Evolutionary conservation across 92 coral and sea anemone genomes (phyloP), one percentile per base, ranked within the genome.

Genomic region (Plumapathes pennacea): DNA sequence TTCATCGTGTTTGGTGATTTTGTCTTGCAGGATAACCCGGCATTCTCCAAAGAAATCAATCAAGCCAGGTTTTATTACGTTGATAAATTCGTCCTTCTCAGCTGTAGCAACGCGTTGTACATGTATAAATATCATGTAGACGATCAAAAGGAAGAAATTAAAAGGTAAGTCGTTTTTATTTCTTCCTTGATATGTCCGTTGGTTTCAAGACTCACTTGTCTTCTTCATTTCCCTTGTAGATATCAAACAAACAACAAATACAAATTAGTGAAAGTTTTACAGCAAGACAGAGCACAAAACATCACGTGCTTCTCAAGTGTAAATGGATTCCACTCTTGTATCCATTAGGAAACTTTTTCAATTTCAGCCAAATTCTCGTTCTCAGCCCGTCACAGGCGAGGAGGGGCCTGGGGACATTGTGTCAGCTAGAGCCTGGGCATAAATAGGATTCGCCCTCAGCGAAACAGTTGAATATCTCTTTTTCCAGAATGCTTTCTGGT

Each of bases 241-340:
- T 92, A 92, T 39, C 85, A 72, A 56, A 67, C 84, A 32, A 81
- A 80, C 80, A 92, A 85, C 71, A 85, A 57, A 43, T 92, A 88
- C 86, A 88, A 88, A 50, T 47, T 92, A 7, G 98, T 88, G 19
- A 88, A 78, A 63, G 61, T 70, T 3, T 64, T 88, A 11, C 74
- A 71, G 11, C 94, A 80, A 40, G 91, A 88, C 24, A 87, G 75
- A 52, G 96, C 98, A 1, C 96, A 92, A 25, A 69, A 72, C 18
- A 82, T 88, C 29, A 82, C 96, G 4, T 77, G 88, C 56, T 92
- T 92, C 64, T 65, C 98, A 4, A 83, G 89, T 37, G 85, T 84
- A 18, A 92, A 92, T 50, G 82, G 85, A 22, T 92, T 92, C 52
- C 90, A 88, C 36, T 92, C 98, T 10, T 92, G 96, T 92, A 92